Conservation (phyloP, 2,888 invertebrate species). For the Bombyx huttoni region DNA sequence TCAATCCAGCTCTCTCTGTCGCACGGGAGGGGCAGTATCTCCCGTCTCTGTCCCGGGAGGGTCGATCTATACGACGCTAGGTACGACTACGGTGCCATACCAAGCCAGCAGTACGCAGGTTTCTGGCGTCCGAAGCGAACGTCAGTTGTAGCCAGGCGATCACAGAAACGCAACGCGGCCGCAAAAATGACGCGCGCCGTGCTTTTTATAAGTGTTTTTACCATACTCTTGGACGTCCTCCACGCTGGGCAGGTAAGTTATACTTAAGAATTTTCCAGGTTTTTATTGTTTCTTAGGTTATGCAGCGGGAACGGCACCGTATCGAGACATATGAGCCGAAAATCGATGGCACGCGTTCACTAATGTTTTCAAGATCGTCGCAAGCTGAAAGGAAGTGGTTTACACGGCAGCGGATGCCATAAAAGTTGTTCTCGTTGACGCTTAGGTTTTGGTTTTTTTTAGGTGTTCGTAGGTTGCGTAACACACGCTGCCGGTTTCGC, state of each 20-base stretch:
- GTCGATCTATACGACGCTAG: slow-evolving; percentile 69
- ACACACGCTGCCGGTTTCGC: slow-evolving; percentile 10
- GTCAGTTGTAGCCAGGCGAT: slow-evolving; percentile 43
- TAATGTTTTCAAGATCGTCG: slow-evolving; percentile 60
- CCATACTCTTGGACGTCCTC: slow-evolving; percentile 72
- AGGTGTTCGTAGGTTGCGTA: slow-evolving; percentile 34
- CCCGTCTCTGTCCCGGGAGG: slow-evolving; percentile 53
- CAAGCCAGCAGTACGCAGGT: slow-evolving; percentile 62
- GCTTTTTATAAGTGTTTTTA: slow-evolving; percentile 74
- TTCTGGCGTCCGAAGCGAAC: slow-evolving; percentile 53
- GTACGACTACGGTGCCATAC: slow-evolving; percentile 60
- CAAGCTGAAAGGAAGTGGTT: slow-evolving; percentile 41
- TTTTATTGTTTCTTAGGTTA: slow-evolving; percentile 5
- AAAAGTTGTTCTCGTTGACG: slow-evolving; percentile 41
- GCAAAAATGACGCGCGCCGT: slow-evolving; percentile 75
- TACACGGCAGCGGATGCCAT: slow-evolving; percentile 37
- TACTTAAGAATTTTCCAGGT: slow-evolving; percentile 5
- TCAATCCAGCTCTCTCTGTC: slow-evolving; percentile 33
- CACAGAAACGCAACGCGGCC: slow-evolving; percentile 52
- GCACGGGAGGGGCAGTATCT: slow-evolving; percentile 10
- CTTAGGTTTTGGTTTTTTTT: slow-evolving; percentile 22
- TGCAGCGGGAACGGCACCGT: slow-evolving; percentile 7
- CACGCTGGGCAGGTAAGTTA: slow-evolving; percentile 69
- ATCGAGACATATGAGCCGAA: slow-evolving; percentile 25
- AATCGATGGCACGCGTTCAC: slow-evolving; percentile 60